Conservation (phyloP, 1,140 invertebrate genomes). For the Danaus melanippus region DNA sequence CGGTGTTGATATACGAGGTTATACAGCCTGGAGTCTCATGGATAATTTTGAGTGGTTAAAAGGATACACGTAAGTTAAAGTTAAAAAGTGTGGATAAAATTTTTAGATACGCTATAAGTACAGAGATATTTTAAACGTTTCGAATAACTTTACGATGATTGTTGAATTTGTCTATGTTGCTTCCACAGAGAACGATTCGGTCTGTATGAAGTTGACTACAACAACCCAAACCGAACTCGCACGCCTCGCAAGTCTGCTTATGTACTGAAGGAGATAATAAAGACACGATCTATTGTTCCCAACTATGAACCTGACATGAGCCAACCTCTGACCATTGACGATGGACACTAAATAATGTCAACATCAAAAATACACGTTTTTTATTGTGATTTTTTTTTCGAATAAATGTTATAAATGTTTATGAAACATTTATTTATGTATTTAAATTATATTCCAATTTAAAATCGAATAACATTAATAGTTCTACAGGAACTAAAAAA, state of each 20-base stretch:
- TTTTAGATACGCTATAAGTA: too few relatives aligned
- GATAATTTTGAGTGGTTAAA: constrained; percentile 79
- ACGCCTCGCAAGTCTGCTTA: constrained; percentile 77
- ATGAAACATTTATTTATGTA: too few relatives aligned
- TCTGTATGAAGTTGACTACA: constrained; percentile 80
- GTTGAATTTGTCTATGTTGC: too few relatives aligned
- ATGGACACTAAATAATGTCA: constrained; percentile 20
- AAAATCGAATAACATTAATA: too few relatives aligned
- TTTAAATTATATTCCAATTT: too few relatives aligned
- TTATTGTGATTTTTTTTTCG: too few relatives aligned
- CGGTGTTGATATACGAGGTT: constrained; percentile 57
- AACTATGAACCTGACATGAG: constrained; percentile 45
- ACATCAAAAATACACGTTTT: too few relatives aligned
- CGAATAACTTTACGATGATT: too few relatives aligned
- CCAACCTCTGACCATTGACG: constrained; percentile 28
- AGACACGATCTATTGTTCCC: constrained; percentile 56
- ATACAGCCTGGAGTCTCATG: constrained; percentile 76
- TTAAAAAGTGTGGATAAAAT: too few relatives aligned
- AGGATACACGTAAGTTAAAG: constrained; percentile 33
- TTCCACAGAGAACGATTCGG: constrained; percentile 77
- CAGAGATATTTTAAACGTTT: too few relatives aligned
- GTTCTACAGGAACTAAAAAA: too few relatives aligned
- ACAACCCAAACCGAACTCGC: constrained; percentile 73
- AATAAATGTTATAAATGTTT: too few relatives aligned
- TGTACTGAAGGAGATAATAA: constrained; percentile 72